These are phyloP conservation scores for Tipula helvola DNA, from an alignment of 2,888 invertebrate species.

Conservation along the genomic window DNA sequence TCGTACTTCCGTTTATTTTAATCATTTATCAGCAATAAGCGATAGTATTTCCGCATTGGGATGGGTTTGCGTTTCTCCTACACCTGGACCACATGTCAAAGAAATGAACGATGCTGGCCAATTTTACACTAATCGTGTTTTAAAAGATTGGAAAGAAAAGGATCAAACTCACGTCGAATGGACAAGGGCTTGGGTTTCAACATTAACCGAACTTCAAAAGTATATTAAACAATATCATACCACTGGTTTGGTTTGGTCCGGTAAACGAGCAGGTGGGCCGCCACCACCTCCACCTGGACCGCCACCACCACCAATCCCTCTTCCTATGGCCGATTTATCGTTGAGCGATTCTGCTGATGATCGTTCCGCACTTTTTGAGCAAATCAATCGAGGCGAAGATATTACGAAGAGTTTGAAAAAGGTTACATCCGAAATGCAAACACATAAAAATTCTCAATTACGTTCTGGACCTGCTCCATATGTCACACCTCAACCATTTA, in stretches of 20 bases:
- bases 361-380: constrained; percentile 83
- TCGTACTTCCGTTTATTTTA: constrained; percentile 74
- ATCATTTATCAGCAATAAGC: constrained; percentile 90
- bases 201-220: constrained; percentile 72
- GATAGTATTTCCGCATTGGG: constrained; percentile 94
- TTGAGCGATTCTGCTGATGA: constrained; percentile 43
- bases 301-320: constrained; percentile 53
- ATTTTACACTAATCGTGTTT: constrained; percentile 94
- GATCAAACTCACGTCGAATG: constrained; percentile 87
- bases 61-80: constrained; percentile 89
- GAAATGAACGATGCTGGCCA: constrained; percentile 98
- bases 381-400: constrained; percentile 84
- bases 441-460: constrained; percentile 91
- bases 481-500: constrained; percentile 45
- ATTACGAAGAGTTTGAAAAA: constrained; percentile 84
- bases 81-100: constrained; percentile 92
- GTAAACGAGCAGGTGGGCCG: constrained; percentile 36
- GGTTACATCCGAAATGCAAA: constrained; percentile 95
- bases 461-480: constrained; percentile 74
- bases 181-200: constrained; percentile 86
- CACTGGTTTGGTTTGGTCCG: constrained; percentile 91
- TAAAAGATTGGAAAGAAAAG: constrained; percentile 97
- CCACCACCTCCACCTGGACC: constrained; percentile 44
- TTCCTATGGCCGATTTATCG: constrained; percentile 41
- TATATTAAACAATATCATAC: constrained; percentile 93